phyloP scores from a whole-genome alignment of 2,113 vertebrate species.

The Atractosteus spatula region DNA sequence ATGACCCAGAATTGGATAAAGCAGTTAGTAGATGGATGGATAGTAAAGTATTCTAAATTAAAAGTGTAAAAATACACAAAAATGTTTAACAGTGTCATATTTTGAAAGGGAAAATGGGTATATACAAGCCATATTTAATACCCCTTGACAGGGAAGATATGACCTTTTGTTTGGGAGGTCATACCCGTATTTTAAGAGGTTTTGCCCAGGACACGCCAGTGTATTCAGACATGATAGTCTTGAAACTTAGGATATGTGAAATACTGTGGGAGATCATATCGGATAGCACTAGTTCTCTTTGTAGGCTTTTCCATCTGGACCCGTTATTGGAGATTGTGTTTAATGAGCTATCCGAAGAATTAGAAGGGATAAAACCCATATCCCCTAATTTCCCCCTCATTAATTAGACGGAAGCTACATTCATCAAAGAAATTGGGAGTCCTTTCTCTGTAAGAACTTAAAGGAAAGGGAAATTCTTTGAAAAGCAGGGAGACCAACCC shows the following conservation, averaged over 20 bases:
- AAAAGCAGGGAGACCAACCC: slow-evolving; percentile 12
- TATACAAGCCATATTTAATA: neutral
- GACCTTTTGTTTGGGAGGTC: neutral
- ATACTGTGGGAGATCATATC: neutral
- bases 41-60: too few species aligned
- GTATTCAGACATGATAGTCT: neutral
- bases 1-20: too few species aligned
- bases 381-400: slow-evolving; percentile 38
- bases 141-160: slow-evolving; percentile 12
- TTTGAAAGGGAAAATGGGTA: neutral
- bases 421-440: slow-evolving; percentile 44
- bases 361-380: slow-evolving; percentile 32
- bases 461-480: slow-evolving; percentile 30
- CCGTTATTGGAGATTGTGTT: neutral
- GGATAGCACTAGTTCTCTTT: neutral
- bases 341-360: slow-evolving; percentile 47
- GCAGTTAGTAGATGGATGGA: too few species aligned
- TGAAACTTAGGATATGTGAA: neutral
- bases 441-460: slow-evolving; percentile 28
- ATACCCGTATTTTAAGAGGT: too few species aligned
- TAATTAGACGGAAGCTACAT: slow-evolving; percentile 42
- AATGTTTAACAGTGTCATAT: neutral
- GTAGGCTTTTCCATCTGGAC: neutral
- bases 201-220: too few species aligned
- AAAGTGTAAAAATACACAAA: too few species aligned